A percentile compares a stretch with the other conserved stretches of the same genome.
Conservation (phyloP, 2,888 invertebrate species). For the Perithous albicinctus region DNA sequence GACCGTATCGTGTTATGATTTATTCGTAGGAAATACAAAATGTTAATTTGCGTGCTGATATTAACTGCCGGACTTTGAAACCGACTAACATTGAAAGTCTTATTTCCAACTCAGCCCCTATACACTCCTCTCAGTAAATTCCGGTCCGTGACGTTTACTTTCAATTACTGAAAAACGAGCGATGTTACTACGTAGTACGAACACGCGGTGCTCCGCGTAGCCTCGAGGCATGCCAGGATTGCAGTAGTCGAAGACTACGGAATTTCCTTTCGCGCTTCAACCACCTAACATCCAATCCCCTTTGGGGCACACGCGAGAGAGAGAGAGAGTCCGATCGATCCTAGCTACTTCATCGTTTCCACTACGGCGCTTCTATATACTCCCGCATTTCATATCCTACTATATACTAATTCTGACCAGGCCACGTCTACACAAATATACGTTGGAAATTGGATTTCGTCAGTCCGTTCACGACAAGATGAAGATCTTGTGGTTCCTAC, state of each 20-base stretch:
- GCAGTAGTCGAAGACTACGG: constrained; percentile 62
- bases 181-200: constrained; percentile 61
- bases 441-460: constrained; percentile 56
- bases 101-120: constrained; percentile 10
- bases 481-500: too few relatives aligned
- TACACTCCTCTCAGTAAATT: constrained; percentile 25
- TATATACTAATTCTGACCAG: constrained; percentile 33
- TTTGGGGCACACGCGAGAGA: constrained; percentile 45
- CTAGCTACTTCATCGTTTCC: constrained; percentile 40
- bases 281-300: constrained; percentile 36
- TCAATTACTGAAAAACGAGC: constrained; percentile 78
- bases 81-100: constrained; percentile 2
- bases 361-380: constrained; percentile 9
- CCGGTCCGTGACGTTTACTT: constrained; percentile 73
- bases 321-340: constrained; percentile 61
- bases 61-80: neutral
- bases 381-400: constrained; percentile 3
- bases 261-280: constrained; percentile 66
- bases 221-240: constrained; percentile 54
- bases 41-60: constrained; percentile 8
- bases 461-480: constrained; percentile 35
- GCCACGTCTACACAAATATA: constrained; percentile 29
- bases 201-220: constrained; percentile 67
- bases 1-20: neutral
- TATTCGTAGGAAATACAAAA: neutral